Percentiles rank a stretch among this genome's conserved stretches.
Evolutionary conservation across 2,888 invertebrate species (phyloP).

Genomic region (Zhuqinia jingwanae): DNA sequence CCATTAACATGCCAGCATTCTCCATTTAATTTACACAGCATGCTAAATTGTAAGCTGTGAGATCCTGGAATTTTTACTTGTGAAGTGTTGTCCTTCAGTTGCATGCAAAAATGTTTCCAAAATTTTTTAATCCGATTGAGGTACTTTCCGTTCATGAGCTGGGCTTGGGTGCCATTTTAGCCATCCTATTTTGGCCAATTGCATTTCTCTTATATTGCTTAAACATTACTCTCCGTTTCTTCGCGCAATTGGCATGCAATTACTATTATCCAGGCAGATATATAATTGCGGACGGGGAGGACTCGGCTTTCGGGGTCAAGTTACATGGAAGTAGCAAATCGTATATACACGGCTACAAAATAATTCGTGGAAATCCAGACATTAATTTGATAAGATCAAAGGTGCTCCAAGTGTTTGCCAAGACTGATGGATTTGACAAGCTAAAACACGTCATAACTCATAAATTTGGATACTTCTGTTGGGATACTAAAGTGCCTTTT

Average conservation of each 20-base stretch:
- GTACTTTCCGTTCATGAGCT: conserved; percentile 32
- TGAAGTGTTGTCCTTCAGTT: background rate
- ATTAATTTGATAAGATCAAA: conserved; percentile 50
- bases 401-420: conserved; percentile 53
- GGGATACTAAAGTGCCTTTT: conserved; percentile 72
- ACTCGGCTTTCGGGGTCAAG: conserved; percentile 74
- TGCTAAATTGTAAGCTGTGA: background rate
- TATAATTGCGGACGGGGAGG: conserved; percentile 54
- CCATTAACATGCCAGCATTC: too few species aligned
- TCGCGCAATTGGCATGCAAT: conserved; percentile 40
- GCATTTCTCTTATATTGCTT: conserved; percentile 51
- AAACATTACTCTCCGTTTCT: conserved; percentile 52
- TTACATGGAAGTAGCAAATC: conserved; percentile 72
- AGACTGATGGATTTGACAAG: conserved; percentile 67
- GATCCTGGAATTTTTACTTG: background rate
- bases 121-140: conserved; percentile 61
- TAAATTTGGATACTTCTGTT: conserved; percentile 75
- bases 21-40: too few species aligned
- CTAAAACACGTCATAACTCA: conserved; percentile 64
- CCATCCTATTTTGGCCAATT: conserved; percentile 65
- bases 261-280: conserved; percentile 47
- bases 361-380: conserved; percentile 74
- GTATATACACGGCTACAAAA: conserved; percentile 73
- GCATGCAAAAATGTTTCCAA: conserved; percentile 62
- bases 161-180: conserved; percentile 49